Conservation (phyloP, 2,797 vertebrate species). For the Nyctalus aviator region DNA sequence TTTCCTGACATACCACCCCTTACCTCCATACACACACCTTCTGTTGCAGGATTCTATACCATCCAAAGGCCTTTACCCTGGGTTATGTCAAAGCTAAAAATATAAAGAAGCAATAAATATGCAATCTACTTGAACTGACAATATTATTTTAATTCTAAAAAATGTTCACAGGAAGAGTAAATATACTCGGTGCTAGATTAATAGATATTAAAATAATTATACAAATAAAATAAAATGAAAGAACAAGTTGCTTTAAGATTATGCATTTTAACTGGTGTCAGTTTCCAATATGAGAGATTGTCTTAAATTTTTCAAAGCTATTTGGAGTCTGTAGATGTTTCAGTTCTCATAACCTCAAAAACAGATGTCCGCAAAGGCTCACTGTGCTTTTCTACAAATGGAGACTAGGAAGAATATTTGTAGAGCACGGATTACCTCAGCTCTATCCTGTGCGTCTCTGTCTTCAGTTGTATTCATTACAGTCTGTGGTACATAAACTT, state of each 20-base stretch:
- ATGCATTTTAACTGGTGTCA: constrained; percentile 24
- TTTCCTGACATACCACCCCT: background rate
- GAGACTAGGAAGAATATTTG: constrained; percentile 73
- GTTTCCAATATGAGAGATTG: constrained; percentile 71
- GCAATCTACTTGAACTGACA: background rate
- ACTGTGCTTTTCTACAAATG: constrained; percentile 84
- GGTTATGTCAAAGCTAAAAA: constrained; percentile 47
- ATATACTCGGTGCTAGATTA: background rate
- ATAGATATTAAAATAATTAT: background rate
- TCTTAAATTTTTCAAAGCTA: constrained; percentile 75
- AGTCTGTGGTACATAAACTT: constrained; percentile 84
- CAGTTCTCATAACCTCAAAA: constrained; percentile 84
- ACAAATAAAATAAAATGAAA: constrained; percentile 39
- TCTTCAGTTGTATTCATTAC: constrained; percentile 84
- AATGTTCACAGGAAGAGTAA: background rate
- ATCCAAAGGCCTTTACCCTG: constrained; percentile 21
- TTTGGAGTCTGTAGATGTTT: constrained; percentile 82
- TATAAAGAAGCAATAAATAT: constrained; percentile 34
- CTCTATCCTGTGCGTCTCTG: constrained; percentile 78
- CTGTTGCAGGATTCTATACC: background rate
- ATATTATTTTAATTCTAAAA: constrained; percentile 46
- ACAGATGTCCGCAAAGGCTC: constrained; percentile 87
- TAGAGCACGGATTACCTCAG: constrained; percentile 83
- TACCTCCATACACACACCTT: too few relatives aligned
- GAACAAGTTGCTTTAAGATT: constrained; percentile 66